These are phyloP conservation scores for Lymantria dispar DNA, from an alignment of 2,888 invertebrate species.

Conservation along the genomic window DNA sequence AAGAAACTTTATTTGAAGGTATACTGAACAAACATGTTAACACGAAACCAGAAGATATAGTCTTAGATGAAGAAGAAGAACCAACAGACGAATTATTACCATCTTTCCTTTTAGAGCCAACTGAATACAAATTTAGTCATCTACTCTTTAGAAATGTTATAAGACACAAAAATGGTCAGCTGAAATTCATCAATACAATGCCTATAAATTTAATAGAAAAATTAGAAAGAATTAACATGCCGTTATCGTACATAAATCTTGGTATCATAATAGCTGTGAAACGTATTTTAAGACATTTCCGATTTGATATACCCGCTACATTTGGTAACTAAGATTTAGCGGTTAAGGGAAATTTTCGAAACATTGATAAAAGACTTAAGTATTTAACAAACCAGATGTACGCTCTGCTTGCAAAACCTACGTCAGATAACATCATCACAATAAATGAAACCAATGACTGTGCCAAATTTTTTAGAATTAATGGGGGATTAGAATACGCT, in stretches of 20 bases:
- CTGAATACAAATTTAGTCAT: constrained; percentile 1
- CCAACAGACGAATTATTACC: not conserved
- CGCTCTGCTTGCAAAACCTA: constrained; percentile 2
- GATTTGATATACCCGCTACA: constrained; percentile 9
- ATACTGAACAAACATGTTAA: not conserved
- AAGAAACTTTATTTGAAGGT: not conserved
- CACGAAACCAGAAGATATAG: not conserved
- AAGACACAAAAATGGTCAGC: not conserved
- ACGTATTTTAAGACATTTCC: not conserved
- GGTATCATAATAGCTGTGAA: not conserved
- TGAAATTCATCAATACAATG: not conserved
- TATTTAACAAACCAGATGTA: constrained; percentile 1
- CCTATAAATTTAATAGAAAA: not conserved
- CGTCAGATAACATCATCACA: constrained; percentile 1
- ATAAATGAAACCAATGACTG: constrained; percentile 8
- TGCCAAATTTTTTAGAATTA: constrained; percentile 2
- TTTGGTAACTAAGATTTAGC: constrained; percentile 20
- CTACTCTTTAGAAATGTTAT: constrained; percentile 6
- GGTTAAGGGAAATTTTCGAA: not conserved
- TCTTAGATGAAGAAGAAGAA: not conserved
- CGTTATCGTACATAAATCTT: not conserved
- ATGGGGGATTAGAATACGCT: constrained; percentile 13
- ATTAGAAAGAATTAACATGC: not conserved
- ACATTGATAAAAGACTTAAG: constrained; percentile 1
- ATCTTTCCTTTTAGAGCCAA: not conserved